A percentile compares a stretch with the other conserved stretches of the same genome.
Conservation (phyloP, 1,140 invertebrate species). For the Dermatophagoides farinae region DNA sequence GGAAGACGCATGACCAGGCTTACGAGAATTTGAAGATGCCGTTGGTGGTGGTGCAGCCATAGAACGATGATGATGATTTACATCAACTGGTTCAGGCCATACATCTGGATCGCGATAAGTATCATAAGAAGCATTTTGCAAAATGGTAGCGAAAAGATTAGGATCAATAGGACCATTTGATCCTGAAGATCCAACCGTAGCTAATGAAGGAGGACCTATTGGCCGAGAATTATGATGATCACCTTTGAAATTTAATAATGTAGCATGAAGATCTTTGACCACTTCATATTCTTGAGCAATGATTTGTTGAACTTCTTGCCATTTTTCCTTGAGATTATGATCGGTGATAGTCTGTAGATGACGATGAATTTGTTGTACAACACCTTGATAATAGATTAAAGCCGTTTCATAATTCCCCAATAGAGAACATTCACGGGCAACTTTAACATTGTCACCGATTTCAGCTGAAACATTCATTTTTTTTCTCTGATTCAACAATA, state of each 20-base stretch:
- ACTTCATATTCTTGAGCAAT: conserved; percentile 73
- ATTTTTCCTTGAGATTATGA: conserved; percentile 55
- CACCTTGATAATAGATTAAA: conserved; percentile 80
- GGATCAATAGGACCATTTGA: conserved; percentile 17
- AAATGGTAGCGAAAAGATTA: neutral
- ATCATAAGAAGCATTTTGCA: neutral
- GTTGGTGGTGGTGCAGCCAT: neutral
- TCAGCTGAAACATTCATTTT: conserved; percentile 27
- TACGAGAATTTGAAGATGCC: neutral
- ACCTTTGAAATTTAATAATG: conserved; percentile 38
- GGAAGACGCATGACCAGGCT: neutral
- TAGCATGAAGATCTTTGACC: conserved; percentile 55
- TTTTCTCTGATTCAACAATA: too few species aligned
- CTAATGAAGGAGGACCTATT: conserved; percentile 16
- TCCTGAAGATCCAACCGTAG: neutral
- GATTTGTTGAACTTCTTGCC: conserved; percentile 74
- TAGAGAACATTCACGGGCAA: conserved; percentile 79
- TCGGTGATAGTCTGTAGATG: conserved; percentile 57
- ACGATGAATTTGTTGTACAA: conserved; percentile 67
- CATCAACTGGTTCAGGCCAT: conserved; percentile 8
- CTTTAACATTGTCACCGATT: conserved; percentile 74
- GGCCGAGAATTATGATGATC: conserved; percentile 32
- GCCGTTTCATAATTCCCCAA: conserved; percentile 89
- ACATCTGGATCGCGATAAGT: neutral
- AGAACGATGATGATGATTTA: neutral